phyloP scores from a whole-genome alignment of 1,140 invertebrate genomes.

The Hylyphantes graminicola region DNA sequence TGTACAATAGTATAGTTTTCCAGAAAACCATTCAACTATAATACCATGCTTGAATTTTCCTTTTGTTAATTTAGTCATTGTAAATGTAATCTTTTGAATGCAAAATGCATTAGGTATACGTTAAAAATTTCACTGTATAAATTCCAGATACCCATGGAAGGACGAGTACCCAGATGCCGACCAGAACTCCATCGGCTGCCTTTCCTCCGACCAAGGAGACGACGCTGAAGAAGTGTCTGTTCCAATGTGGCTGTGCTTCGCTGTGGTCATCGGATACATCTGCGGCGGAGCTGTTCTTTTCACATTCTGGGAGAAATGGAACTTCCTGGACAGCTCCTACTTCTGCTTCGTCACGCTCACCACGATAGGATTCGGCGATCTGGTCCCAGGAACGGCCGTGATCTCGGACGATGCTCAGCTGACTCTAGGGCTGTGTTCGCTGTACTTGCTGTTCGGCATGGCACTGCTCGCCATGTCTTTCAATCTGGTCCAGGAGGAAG shows the following conservation, averaged over 20 bases:
- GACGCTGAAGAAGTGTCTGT: constrained; percentile 61
- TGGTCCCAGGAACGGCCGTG: constrained; percentile 79
- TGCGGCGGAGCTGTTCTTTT: constrained; percentile 88
- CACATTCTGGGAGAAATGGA: constrained; percentile 81
- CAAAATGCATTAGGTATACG: neutral
- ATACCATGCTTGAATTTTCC: too few relatives aligned
- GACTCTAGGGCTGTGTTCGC: constrained; percentile 76
- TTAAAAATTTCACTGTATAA: neutral
- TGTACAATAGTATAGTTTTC: too few relatives aligned
- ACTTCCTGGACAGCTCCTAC: constrained; percentile 89
- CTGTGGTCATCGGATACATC: constrained; percentile 89
- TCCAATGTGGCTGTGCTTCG: constrained; percentile 90
- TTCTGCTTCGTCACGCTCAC: constrained; percentile 97
- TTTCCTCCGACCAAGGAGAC: constrained; percentile 17
- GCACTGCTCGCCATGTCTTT: constrained; percentile 98
- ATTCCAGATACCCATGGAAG: constrained; percentile 11
- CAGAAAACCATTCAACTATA: too few relatives aligned
- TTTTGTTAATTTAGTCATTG: too few relatives aligned
- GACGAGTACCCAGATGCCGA: neutral
- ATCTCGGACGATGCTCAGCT: constrained; percentile 60
- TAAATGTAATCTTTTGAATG: too few relatives aligned
- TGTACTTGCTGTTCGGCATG: constrained; percentile 96
- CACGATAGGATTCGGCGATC: constrained; percentile 94
- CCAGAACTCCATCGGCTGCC: constrained; percentile 2
- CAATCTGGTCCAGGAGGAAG: constrained; percentile 82